Base-by-base conservation (phyloP, 2,113 vertebrate species). In the Myrmophylax atrothorax region DNA sequence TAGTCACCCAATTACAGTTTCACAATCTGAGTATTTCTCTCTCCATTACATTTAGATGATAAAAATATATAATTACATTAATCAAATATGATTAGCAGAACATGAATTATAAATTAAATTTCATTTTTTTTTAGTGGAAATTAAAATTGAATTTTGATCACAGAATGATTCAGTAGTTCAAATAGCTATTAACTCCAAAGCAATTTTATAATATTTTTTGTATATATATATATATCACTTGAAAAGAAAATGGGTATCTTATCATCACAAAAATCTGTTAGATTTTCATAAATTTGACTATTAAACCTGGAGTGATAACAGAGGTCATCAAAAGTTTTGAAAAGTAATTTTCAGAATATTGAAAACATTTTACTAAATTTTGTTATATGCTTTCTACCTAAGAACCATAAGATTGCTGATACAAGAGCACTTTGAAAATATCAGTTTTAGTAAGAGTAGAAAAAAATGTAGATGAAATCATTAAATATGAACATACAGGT, bases 401-500 rank as follows among this genome's bases (percentile, higher is more conserved):
- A 22, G 73, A 85, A 28, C 3, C 33, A 5, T 37, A 42, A 73
- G 2, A 25, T 26, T 69, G 4, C 37, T 94, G 8, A 64, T 4
- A 29, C 5, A 33, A 6, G 40, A 44, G 0, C 7, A 58, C 18
- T 84, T 53, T 49, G 5, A 68, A 56, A 79, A 73, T n/a, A 59
- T 33, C 40, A 1, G 7, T 12, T 82, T 59, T 10, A 67, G 14
- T 9, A 7, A 59, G 19, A 56, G 7, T 12, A 24, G 10, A 35
- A 18, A 47, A 75, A 73, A 47, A 15, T 16, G 8, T 26, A 62
- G 6, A 38, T 82, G 4, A 67, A 3, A 38, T 31, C 1, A 47
- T 49, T 35, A 33, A 52, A 74, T n/a, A 9, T 1, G 2, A 66
- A 31, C 13, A n/a, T 22, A 22, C 0, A 3, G 16, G 10, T 0